phyloP scores from a whole-genome alignment of 2,113 vertebrate species.

The Pseudonaja textilis region DNA sequence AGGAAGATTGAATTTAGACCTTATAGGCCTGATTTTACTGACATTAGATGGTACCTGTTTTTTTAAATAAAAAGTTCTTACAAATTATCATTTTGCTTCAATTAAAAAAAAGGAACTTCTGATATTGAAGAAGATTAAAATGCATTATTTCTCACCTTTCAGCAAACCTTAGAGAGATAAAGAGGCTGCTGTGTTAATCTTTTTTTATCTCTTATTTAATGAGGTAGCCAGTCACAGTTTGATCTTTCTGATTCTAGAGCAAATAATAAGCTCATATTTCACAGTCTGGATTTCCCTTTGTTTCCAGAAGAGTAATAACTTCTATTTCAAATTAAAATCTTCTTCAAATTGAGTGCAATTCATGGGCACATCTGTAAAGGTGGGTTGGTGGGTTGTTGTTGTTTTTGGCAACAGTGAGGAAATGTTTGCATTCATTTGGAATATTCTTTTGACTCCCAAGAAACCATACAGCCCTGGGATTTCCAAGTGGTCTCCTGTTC shows the following conservation, averaged over 20 bases:
- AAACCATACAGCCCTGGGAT: background rate
- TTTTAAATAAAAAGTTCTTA: background rate
- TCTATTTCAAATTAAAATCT: background rate
- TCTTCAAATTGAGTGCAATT: background rate
- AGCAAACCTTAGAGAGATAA: background rate
- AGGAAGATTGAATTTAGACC: background rate
- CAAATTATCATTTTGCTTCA: background rate
- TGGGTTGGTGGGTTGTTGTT: background rate
- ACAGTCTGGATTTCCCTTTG: background rate
- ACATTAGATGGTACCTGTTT: background rate
- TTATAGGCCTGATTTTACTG: background rate
- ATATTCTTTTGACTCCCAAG: background rate
- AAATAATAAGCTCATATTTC: background rate
- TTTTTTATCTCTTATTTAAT: background rate
- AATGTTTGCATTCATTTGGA: background rate
- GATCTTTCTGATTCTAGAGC: background rate
- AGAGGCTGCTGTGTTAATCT: background rate
- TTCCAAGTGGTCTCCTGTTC: background rate
- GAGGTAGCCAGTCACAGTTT: background rate
- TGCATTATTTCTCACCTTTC: background rate
- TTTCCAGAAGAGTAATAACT: background rate
- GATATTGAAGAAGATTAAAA: background rate
- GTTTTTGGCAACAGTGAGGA: background rate
- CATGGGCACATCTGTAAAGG: background rate
- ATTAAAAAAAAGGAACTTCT: background rate